Evolutionary conservation across 64 coral and sea anemone genomes (phyloP), one percentile per base, ranked within the genome.

Genomic region (Porites lutea): DNA sequence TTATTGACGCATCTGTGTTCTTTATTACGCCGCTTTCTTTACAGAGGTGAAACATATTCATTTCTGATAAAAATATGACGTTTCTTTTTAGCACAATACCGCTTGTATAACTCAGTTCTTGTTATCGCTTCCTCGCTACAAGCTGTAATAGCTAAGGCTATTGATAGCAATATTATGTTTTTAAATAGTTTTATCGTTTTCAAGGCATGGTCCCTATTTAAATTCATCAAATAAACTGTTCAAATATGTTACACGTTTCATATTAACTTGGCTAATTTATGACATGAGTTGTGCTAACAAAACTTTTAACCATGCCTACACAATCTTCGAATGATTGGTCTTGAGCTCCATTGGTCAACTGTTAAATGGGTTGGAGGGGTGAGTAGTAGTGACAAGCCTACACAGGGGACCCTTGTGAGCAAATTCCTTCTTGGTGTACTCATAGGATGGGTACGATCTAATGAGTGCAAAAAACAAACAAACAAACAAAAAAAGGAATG

Each of bases 361-460:
- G 78, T 91, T 97, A 20, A 91, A 91, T 8, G 92, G 92, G 43
- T 97, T 97, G 60, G 87, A 97, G 52, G 95, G 95, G 8, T 92
- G 88, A 0, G 88, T 94, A 8, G 92, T 91, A 0, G 95, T 97
- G 9, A 97, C 92, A 21, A 77, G 90, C 52, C 80, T 97, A 23
- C 92, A 91, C 74, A 97, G 55, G 20, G 95, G 95, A 18, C 95
- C 95, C 83, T 83, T 82, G 83, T 94, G 83, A 61, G 95, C 88
- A 74, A 88, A 94, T 21, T 92, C 64, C 81, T 94, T 76, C 37
- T 53, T 75, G n/a, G 46, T 69, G 71, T 97, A 97, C 74, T 94
- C 95, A 22, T 86, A 94, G 9, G 88, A 18, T 20, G 95, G 95
- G 43, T 91, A 94, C 4, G 74, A 74, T 60, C 95, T 97, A 27